Conservation (phyloP, 2,797 vertebrate species). For the Phoebastria nigripes region DNA sequence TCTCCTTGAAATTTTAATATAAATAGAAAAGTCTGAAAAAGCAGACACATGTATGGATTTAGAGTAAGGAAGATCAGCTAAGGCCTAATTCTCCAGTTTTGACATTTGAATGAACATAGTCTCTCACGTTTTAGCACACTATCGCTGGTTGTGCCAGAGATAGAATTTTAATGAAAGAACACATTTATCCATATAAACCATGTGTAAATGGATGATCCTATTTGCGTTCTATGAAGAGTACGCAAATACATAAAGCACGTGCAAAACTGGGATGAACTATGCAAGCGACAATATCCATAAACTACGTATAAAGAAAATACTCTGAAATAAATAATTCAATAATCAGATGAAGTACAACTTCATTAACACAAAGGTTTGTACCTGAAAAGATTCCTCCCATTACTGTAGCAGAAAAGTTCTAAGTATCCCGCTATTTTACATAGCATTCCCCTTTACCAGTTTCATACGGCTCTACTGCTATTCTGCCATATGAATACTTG, state of each 20-base stretch:
- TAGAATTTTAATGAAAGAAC: neutral
- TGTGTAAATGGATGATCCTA: neutral
- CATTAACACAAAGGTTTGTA: neutral
- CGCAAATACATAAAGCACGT: neutral
- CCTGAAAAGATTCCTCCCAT: neutral
- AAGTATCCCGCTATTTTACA: neutral
- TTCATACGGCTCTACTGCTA: accelerated
- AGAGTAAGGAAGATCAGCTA: neutral
- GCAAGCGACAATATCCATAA: neutral
- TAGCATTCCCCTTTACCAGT: neutral
- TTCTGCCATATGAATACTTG: neutral
- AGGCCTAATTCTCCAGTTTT: neutral
- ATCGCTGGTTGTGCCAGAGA: neutral
- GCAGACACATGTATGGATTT: neutral
- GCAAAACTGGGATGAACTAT: neutral
- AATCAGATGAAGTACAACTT: neutral
- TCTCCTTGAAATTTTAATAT: slow-evolving; percentile 6
- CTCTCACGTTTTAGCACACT: neutral
- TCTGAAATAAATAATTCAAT: neutral
- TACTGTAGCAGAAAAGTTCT: neutral
- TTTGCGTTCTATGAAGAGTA: neutral
- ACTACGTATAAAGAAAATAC: neutral
- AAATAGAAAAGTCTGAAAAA: slow-evolving; percentile 7
- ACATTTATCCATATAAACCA: neutral
- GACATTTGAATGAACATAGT: neutral